Base-by-base conservation (phyloP, 2,797 vertebrate species). In the Alca torda region DNA sequence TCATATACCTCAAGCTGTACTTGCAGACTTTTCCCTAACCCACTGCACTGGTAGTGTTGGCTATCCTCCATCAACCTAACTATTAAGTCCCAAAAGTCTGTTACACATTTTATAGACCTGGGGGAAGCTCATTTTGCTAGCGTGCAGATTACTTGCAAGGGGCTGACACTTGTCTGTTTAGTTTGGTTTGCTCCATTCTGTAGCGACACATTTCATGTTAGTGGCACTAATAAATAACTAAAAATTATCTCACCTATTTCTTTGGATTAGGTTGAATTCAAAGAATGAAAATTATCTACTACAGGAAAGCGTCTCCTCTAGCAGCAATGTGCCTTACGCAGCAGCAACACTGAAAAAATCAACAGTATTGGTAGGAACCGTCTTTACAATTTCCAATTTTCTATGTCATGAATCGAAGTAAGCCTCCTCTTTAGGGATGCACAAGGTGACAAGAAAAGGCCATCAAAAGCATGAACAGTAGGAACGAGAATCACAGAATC, bases 51-150 rank as follows among this genome's bases (percentile, higher is more conserved):
- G 82, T 77, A 95, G 72, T 84, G n/a, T 91, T 96, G 96, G 96
- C 96, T 88, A 75, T 33, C 24, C 33, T 94, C 96, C 96, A 95
- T n/a, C 82, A 80, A 48, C 56, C 77, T 57, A 78, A 76, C 64
- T 68, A 35, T 80, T 77, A 72, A 83, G 72, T 68, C 94, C 93
- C 84, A 61, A 61, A 89, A 96, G 61, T 65, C 87, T 95, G 64
- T 72, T 93, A 54, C 3, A 83, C 31, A 43, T 91, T 94, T 95
- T 94, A 94, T 61, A 87, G 91, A 57, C 87, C 69, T 64, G 37
- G 20, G 67, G 48, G 56, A 90, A 92, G 30, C 78, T 89, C n/a
- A 54, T 80, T 96, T 93, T 74, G 12, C 64, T 83, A 5, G 3
- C 1, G 4, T 16, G 37, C 45, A 61, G 39, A 61, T 39, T 75